Base-by-base conservation (phyloP, 2,797 vertebrate genomes). In the Sebastes cheni region DNA sequence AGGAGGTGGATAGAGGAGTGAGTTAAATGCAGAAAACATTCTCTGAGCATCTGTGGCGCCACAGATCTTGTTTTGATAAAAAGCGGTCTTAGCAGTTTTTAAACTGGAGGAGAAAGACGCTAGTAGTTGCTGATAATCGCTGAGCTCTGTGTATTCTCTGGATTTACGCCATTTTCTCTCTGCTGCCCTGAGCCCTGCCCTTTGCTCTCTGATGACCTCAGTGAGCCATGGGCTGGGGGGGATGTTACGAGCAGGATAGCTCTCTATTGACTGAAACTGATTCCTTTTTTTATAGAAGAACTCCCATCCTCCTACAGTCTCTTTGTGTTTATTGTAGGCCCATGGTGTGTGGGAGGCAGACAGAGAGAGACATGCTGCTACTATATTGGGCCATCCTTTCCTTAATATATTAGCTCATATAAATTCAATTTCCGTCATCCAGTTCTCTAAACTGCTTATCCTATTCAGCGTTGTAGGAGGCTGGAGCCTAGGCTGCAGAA, bases 301-400 rank as follows among this genome's bases (percentile, higher is more conserved):
- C 54, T 77, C 75, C 42, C 32, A 46, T 76, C 64, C 71, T 79
- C 73, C 73, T 68, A 83, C 75, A 60, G 56, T 70, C 65, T 61
- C 58, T 71, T 86, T 75, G 20, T 84, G 81, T 77, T 62, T 73
- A 42, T 55, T 80, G 22, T 60, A 50, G 42, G 42, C 42, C 42
- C 8, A 30, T 64, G 27, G 20, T 78, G 39, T 73, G 81, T 79
- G 71, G 72, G 34, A 39, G 65, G 72, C 67, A 75, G 36, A 73
- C 12, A 67, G 20, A 65, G 27, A 75, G 34, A 72, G 22, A 80
- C 14, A 79, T 32, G 22, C n/a, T 55, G 23, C 56, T 62, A 23
- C 27, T 14, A 64, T 50, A 65, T 16, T n/a, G 61, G 6, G 20
- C 34, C 29, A 27, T 73, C 18, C 30, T 61, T 59, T 67, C 52